Conservation (phyloP, 2,888 invertebrate genomes). For the Aphidoletes aphidimyza region DNA sequence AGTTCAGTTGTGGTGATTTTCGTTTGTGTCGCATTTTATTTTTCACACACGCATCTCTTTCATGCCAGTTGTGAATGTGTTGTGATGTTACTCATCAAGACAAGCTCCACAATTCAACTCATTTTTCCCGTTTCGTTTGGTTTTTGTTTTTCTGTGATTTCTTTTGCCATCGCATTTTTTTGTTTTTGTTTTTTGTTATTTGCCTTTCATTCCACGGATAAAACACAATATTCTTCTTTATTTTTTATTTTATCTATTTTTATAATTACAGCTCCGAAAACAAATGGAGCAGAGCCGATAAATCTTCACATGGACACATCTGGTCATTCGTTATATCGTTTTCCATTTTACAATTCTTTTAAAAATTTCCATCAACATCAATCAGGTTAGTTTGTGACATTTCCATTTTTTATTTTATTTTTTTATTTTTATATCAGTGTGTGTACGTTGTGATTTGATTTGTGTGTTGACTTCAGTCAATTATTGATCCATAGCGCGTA, state of each 20-base stretch:
- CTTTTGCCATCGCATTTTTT: no score
- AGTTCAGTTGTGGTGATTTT: no score
- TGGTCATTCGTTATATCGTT: constrained; percentile 55
- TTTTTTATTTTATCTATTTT: constrained; percentile 33
- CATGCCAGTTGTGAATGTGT: no score
- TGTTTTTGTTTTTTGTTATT: not conserved
- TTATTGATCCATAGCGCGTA: not conserved
- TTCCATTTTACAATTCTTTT: constrained; percentile 56
- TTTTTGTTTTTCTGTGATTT: no score
- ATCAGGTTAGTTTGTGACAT: constrained; percentile 55
- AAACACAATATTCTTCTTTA: no score
- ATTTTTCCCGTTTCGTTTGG: no score
- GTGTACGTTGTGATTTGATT: not conserved
- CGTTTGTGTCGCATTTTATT: no score
- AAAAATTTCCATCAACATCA: constrained; percentile 56
- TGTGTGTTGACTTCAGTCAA: no score
- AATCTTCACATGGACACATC: constrained; percentile 54
- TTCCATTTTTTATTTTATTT: constrained; percentile 33
- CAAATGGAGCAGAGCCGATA: constrained; percentile 56
- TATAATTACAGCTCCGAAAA: constrained; percentile 56
- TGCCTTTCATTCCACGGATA: not conserved
- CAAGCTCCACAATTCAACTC: no score
- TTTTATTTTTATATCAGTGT: constrained; percentile 13
- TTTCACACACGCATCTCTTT: no score
- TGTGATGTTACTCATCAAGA: no score